Percentiles rank a stretch among this genome's conserved stretches.
These are phyloP conservation scores for Ladona fulva DNA, from an alignment of 1,140 invertebrate genomes.

Conservation along the genomic window DNA sequence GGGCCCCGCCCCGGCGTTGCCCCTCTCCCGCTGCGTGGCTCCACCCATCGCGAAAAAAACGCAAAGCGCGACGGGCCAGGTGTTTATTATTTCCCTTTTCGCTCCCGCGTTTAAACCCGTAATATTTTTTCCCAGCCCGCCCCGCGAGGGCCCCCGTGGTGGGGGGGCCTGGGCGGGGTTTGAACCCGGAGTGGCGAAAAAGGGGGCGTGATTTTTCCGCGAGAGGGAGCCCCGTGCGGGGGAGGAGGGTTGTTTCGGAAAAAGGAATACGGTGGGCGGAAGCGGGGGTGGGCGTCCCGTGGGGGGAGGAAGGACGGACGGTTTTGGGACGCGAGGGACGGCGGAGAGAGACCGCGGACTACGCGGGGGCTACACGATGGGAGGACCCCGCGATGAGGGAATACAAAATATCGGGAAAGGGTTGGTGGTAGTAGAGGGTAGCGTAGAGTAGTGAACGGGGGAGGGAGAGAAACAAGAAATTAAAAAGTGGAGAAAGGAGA, in stretches of 20 bases:
- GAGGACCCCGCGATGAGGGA: not conserved
- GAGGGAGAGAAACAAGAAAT: not conserved
- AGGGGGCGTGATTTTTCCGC: not conserved
- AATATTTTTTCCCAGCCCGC: no score
- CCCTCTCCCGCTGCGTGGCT: not conserved
- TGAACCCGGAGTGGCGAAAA: not conserved
- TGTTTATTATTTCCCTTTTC: slow-evolving; percentile 2
- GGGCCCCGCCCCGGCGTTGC: not conserved
- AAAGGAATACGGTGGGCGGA: no score
- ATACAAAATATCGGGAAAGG: not conserved
- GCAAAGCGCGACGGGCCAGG: not conserved
- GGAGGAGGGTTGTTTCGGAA: no score
- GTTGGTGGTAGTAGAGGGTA: not conserved
- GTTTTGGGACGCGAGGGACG: not conserved
- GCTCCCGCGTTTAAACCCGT: not conserved
- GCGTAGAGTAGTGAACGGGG: no score
- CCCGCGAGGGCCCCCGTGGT: not conserved
- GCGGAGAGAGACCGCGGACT: not conserved
- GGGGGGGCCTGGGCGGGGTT: not conserved
- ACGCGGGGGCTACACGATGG: not conserved
- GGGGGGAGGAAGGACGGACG: not conserved
- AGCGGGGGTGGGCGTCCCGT: no score
- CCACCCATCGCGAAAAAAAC: not conserved
- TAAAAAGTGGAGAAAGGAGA: not conserved
- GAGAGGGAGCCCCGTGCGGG: no score